Percentiles rank a stretch among this genome's conserved stretches.
These are phyloP conservation scores for Parthenolecanium corni DNA, from an alignment of 2,888 invertebrate genomes.

Conservation along the genomic window DNA sequence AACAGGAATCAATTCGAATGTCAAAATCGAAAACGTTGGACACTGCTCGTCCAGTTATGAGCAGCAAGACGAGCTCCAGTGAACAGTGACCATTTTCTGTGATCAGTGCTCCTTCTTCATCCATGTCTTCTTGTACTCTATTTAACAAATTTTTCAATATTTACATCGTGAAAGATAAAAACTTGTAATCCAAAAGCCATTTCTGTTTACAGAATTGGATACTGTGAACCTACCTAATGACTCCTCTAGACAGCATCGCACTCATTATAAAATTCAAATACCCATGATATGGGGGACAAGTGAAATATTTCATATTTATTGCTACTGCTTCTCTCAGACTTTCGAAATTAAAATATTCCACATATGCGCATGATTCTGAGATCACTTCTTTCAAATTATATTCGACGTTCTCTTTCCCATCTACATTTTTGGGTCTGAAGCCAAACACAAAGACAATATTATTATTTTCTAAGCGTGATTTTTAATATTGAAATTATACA, in stretches of 20 bases:
- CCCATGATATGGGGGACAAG: slow-evolving; percentile 13
- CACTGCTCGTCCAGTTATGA: slow-evolving; percentile 21
- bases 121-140: slow-evolving; percentile 19
- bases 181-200: too few relatives aligned
- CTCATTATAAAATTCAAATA: slow-evolving; percentile 18
- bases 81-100: slow-evolving; percentile 24
- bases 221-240: background rate
- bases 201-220: too few relatives aligned
- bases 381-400: slow-evolving; percentile 4
- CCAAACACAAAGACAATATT: too few relatives aligned
- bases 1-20: slow-evolving; percentile 21
- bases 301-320: slow-evolving; percentile 16
- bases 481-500: too few relatives aligned
- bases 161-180: slow-evolving; percentile 4
- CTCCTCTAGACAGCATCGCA: slow-evolving; percentile 10
- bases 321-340: slow-evolving; percentile 10
- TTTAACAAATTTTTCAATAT: background rate
- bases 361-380: slow-evolving; percentile 5
- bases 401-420: background rate
- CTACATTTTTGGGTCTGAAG: too few relatives aligned
- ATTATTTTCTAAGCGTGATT: too few relatives aligned
- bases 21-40: slow-evolving; percentile 23
- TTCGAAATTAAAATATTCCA: slow-evolving; percentile 15
- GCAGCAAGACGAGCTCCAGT: slow-evolving; percentile 17
- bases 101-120: slow-evolving; percentile 8